Evolutionary conservation across 2,888 invertebrate genomes (phyloP).

Genomic region (Phyllotreta striolata): DNA sequence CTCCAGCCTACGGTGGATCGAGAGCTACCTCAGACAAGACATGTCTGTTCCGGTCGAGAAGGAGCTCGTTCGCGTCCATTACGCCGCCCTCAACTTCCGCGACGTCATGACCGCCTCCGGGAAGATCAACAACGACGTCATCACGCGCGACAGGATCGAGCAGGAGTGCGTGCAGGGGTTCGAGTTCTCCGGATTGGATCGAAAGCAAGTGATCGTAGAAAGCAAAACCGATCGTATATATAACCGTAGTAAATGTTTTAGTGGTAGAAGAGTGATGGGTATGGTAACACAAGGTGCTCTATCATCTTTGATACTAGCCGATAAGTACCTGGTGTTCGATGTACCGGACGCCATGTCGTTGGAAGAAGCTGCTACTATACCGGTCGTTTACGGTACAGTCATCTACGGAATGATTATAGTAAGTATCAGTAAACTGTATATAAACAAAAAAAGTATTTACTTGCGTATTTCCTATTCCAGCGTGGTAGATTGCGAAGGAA

Average conservation of each 20-base stretch:
- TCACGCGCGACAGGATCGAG: slow-evolving; percentile 70
- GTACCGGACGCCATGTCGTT: slow-evolving; percentile 66
- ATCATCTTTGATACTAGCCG: slow-evolving; percentile 64
- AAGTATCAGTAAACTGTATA: no score
- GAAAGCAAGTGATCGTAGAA: no score
- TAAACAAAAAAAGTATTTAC: no score
- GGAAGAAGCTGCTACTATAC: slow-evolving; percentile 69
- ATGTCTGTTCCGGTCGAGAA: slow-evolving; percentile 41
- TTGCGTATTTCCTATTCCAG: no score
- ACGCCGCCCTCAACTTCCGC: slow-evolving; percentile 88
- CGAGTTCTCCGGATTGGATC: slow-evolving; percentile 69
- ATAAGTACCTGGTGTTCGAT: slow-evolving; percentile 61
- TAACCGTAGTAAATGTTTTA: no score
- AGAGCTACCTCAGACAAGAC: slow-evolving; percentile 65
- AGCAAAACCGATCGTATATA: no score
- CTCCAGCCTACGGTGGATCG: slow-evolving; percentile 84
- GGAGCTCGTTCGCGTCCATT: slow-evolving; percentile 61
- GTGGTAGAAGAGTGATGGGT: slow-evolving; percentile 57
- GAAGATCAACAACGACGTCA: slow-evolving; percentile 83
- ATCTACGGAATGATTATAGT: slow-evolving; percentile 48
- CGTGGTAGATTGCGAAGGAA: slow-evolving; percentile 47
- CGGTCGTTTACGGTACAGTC: slow-evolving; percentile 67
- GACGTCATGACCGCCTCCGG: slow-evolving; percentile 95
- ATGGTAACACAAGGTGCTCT: slow-evolving; percentile 65
- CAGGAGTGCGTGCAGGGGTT: slow-evolving; percentile 75